Evolutionary conservation across 2,113 vertebrate genomes (phyloP), one percentile per base, ranked within the genome.

Genomic region (Cyanocitta stelleri): DNA sequence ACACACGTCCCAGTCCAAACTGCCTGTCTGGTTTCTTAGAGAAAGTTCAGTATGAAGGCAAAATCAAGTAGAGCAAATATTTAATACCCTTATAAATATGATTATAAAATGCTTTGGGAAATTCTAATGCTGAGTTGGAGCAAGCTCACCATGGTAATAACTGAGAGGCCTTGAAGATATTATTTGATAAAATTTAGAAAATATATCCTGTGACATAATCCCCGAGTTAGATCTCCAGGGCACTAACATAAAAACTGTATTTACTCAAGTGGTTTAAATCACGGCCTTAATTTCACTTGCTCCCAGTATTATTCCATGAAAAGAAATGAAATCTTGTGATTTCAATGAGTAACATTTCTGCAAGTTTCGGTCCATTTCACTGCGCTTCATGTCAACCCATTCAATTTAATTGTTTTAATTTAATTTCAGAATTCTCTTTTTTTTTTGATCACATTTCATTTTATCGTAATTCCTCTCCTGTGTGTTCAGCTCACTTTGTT

Each of bases 61-160:
- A 78, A 90, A 52, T 71, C 75, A 66, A 67, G 89, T 81, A 62
- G 58, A 95, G 86, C 30, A 33, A 96, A 66, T 71, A 75, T 87
- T 95, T 90, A 29, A 54, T 88, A 82, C 80, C 92, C 29, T 85
- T 87, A 71, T 33, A 30, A 74, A 66, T 94, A 61, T 59, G 66
- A 96, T 87, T 86, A 82, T 73, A 76, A 95, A 95, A 94, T 66
- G 75, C 81, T 95, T 89, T 77, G 62, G 90, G 92, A 95, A 83
- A 91, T 97, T 94, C 93, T 85, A 64, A 4, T 43, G 86, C 89
- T 71, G 89, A 93, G 86, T 82, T 95, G 94, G 76, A 93, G 33
- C 85, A 85, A 79, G 74, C 91, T 95, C 92, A 91, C 97, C 97
- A 97, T 97, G 97, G 97, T 67, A 73, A 97, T 97, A 95, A 93